phyloP scores from a whole-genome alignment of 2,797 vertebrate species.

The Tenualosa ilisha region DNA sequence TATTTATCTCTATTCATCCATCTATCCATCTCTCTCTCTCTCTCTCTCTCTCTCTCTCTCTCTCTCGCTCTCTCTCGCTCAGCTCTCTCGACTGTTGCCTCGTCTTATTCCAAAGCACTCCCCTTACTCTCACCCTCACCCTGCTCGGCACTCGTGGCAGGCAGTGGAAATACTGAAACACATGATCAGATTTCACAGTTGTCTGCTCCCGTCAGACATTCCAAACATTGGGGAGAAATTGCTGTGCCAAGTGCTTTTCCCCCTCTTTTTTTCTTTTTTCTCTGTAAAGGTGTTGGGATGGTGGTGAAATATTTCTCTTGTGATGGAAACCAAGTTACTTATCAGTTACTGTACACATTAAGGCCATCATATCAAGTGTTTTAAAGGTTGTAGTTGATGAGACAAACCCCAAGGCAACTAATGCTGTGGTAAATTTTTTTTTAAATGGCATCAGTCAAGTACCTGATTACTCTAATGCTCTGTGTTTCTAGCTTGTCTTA shows the following conservation, averaged over 20 bases:
- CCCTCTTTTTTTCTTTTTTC: background rate
- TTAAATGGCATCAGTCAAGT: background rate
- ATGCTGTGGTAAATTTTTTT: background rate
- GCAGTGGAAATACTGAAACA: constrained; percentile 17
- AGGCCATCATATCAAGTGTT: background rate
- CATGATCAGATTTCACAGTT: constrained; percentile 38
- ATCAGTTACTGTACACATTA: background rate
- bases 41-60: background rate
- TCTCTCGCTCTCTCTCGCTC: background rate
- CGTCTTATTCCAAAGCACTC: background rate
- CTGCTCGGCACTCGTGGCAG: background rate
- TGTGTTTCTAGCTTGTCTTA: background rate
- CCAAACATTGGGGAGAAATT: constrained; percentile 21
- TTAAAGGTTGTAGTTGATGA: background rate
- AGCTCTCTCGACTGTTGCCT: too few relatives aligned
- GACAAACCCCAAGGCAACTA: background rate
- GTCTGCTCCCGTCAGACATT: constrained; percentile 20
- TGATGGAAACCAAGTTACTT: background rate
- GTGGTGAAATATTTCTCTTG: background rate
- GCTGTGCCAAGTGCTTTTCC: background rate
- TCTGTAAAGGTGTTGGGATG: background rate
- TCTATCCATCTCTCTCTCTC: background rate
- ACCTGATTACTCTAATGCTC: background rate
- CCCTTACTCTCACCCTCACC: background rate
- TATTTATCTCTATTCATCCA: too few relatives aligned